Evolutionary conservation across 2,797 vertebrate species (phyloP).

Genomic region (Gymnoscopelus braueri): DNA sequence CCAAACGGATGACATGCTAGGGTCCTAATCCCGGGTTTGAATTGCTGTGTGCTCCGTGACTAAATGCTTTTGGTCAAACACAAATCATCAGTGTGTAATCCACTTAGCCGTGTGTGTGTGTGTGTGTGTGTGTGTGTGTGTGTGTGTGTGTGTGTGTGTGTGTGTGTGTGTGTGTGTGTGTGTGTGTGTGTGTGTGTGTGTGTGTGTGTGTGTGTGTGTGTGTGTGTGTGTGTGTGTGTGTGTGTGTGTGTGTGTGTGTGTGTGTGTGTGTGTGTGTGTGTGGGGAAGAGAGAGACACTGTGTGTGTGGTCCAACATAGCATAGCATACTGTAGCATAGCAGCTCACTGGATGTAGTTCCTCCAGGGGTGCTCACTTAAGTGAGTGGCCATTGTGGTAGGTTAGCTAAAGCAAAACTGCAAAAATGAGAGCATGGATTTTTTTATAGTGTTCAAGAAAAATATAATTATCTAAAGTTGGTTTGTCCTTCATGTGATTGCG

Average conservation of each 20-base stretch:
- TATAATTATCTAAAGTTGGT: background rate
- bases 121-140: constrained; percentile 27
- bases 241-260: constrained; percentile 34
- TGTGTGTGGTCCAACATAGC: constrained; percentile 62
- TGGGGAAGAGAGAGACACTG: background rate
- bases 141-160: constrained; percentile 7
- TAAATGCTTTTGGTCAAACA: constrained; percentile 70
- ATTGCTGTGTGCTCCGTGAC: constrained; percentile 57
- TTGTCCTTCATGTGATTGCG: background rate
- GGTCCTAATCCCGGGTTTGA: constrained; percentile 61
- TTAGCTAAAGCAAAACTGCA: background rate
- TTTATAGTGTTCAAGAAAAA: no score
- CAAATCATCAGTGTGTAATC: constrained; percentile 73
- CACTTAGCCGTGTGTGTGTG: constrained; percentile 56
- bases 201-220: constrained; percentile 2
- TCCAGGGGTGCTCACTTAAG: background rate
- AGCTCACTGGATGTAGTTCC: constrained; percentile 13
- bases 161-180: constrained; percentile 5
- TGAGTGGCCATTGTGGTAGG: background rate
- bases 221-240: constrained; percentile 1
- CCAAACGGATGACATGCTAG: constrained; percentile 68
- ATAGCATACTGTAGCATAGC: constrained; percentile 34
- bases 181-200: constrained; percentile 2
- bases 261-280: constrained; percentile 15
- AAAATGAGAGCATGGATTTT: no score